phyloP scores from a whole-genome alignment of 2,797 vertebrate species.

The Melanotaenia maccullochi region DNA sequence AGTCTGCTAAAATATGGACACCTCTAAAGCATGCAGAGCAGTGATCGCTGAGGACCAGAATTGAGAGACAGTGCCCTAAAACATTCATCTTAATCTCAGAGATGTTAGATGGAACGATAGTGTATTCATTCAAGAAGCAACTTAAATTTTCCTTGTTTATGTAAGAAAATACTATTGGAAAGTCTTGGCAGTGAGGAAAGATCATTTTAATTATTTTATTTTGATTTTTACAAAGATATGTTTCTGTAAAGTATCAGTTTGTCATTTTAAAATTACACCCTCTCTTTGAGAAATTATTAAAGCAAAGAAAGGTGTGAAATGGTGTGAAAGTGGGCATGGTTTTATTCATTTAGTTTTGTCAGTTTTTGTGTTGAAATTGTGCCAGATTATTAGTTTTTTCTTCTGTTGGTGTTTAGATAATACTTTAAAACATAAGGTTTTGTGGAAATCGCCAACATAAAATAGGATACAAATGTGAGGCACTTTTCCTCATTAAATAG shows the following conservation, averaged over 20 bases:
- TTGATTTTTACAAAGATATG: too few relatives aligned
- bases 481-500: slow-evolving; percentile 11
- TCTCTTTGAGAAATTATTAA: background rate
- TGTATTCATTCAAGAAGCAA: background rate
- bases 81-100: slow-evolving; percentile 39
- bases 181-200: background rate
- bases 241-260: background rate
- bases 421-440: background rate
- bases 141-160: background rate
- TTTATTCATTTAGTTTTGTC: too few relatives aligned
- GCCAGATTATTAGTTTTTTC: background rate
- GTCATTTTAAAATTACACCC: background rate
- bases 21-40: too few relatives aligned
- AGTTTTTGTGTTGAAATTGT: background rate
- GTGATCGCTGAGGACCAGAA: too few relatives aligned
- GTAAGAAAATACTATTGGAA: background rate
- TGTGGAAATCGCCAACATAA: background rate
- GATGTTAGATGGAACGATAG: slow-evolving; percentile 14
- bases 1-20: too few relatives aligned
- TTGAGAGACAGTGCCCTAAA: too few relatives aligned
- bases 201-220: too few relatives aligned
- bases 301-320: background rate
- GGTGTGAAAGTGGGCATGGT: background rate
- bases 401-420: slow-evolving; percentile 5
- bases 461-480: slow-evolving; percentile 1